A percentile compares a stretch with the other conserved stretches of the same genome.
These are phyloP conservation scores for Adelognathus sp. DNA, from an alignment of 2,888 invertebrate species.

Conservation along the genomic window DNA sequence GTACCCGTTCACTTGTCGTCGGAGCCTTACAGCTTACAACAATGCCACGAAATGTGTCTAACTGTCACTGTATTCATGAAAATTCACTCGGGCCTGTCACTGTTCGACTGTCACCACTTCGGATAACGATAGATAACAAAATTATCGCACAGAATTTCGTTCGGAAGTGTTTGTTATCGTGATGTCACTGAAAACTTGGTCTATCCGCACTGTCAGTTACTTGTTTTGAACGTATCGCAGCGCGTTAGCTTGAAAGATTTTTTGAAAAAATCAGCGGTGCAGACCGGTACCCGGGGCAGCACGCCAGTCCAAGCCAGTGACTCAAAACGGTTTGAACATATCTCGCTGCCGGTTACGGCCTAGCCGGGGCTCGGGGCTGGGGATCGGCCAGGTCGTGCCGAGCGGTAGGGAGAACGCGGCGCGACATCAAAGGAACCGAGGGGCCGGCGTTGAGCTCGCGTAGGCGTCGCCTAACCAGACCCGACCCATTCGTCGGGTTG, in stretches of 20 bases:
- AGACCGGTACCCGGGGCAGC: conserved; percentile 61
- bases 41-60: neutral
- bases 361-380: conserved; percentile 51
- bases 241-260: conserved; percentile 10
- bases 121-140: neutral
- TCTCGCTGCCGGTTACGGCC: conserved; percentile 77
- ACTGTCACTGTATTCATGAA: neutral
- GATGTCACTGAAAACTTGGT: neutral
- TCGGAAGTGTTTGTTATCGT: neutral
- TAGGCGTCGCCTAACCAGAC: conserved; percentile 77
- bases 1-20: conserved; percentile 21
- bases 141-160: neutral
- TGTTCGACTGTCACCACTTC: neutral
- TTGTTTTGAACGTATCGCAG: neutral
- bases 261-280: conserved; percentile 39
- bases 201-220: neutral
- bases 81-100: conserved; percentile 17
- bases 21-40: neutral
- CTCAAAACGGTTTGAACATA: conserved; percentile 81
- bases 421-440: conserved; percentile 76
- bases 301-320: conserved; percentile 77
- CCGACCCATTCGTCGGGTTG: conserved; percentile 65
- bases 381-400: conserved; percentile 12
- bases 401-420: conserved; percentile 60
- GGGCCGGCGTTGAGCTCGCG: conserved; percentile 78